Base-by-base conservation (phyloP, 2,797 vertebrate genomes). In the Neosilurus hyrtlii region DNA sequence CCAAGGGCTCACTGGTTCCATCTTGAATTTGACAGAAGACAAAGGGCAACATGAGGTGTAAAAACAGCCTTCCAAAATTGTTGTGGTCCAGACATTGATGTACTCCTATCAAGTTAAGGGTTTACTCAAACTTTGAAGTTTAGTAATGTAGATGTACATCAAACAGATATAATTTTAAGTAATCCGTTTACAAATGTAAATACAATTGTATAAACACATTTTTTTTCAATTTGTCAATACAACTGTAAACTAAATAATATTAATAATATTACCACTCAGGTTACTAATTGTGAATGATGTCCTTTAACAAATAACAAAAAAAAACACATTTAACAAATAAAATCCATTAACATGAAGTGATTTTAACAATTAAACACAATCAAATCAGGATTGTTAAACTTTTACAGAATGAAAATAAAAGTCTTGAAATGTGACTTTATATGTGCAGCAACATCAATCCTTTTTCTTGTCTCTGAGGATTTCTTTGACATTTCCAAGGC, bases 401-500 rank as follows among this genome's bases (percentile, higher is more conserved):
- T 10, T 20, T 14, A 35, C n/a, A 16, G 49, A 72, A 52, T 54
- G 3, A 75, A 75, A 57, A 57, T 59, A 20, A 75, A 75, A 9
- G 16, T 3, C 72, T 57, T 2, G 9, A 16, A 74, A 56, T 57
- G 70, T 52, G 51, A 79, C 84, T 89, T 87, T 86, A 87, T 90
- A 84, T 88, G 90, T 87, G 66, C 84, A 87, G 87, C 90, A 72
- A 57, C 92, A 88, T 91, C 90, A 90, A 88, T 86, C 89, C 88
- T 26, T 87, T 87, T 87, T 91, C 88, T 90, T 85, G 89, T 87
- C 88, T 92, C 83, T 87, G 71, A 86, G 83, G 82, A 88, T 93
- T 93, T 93, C 85, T 76, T 61, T 91, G 91, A 92, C 90, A 92
- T 92, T 94, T 93, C 85, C 91, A 90, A 93, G 90, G 85, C 89